Percentiles rank a stretch among this genome's conserved stretches.
Conservation (phyloP, 1,140 invertebrate species). For the Drosophila burlai region DNA sequence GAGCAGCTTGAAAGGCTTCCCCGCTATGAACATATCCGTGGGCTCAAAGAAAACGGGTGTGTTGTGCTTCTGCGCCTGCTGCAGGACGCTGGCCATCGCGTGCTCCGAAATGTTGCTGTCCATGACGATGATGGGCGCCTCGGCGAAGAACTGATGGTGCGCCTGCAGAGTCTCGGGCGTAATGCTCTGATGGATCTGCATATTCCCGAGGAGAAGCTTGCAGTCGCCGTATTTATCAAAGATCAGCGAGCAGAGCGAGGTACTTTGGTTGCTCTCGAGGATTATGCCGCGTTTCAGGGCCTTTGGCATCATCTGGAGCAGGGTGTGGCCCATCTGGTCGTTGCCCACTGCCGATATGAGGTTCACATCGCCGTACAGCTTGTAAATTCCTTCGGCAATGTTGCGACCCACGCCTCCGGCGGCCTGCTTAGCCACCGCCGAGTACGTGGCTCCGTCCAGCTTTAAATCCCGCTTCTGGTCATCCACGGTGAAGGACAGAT, state of each 20-base stretch:
- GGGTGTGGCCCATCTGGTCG: conserved; percentile 87
- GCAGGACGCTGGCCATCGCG: conserved; percentile 88
- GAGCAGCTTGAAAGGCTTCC: conserved; percentile 86
- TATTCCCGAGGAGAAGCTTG: conserved; percentile 92
- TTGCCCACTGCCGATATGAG: conserved; percentile 93
- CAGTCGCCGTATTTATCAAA: conserved; percentile 91
- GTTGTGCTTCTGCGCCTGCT: conserved; percentile 87
- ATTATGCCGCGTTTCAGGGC: conserved; percentile 80
- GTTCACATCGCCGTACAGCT: conserved; percentile 88
- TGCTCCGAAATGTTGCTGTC: conserved; percentile 92
- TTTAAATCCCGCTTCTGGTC: conserved; percentile 85
- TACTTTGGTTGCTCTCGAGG: conserved; percentile 85
- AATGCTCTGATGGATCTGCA: conserved; percentile 92
- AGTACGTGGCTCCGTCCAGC: conserved; percentile 92
- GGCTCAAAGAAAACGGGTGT: conserved; percentile 91
- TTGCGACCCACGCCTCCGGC: conserved; percentile 96
- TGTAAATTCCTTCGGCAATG: conserved; percentile 93
- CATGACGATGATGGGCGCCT: conserved; percentile 90
- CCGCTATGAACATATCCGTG: conserved; percentile 88
- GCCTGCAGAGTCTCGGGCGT: conserved; percentile 87
- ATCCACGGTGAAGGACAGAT: conserved; percentile 65
- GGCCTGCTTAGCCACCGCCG: conserved; percentile 87
- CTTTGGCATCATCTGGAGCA: conserved; percentile 82
- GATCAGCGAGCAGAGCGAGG: conserved; percentile 91
- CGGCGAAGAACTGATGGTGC: conserved; percentile 86